These are phyloP conservation scores for Galerucella pusilla DNA, from an alignment of 2,888 invertebrate species.

Conservation along the genomic window DNA sequence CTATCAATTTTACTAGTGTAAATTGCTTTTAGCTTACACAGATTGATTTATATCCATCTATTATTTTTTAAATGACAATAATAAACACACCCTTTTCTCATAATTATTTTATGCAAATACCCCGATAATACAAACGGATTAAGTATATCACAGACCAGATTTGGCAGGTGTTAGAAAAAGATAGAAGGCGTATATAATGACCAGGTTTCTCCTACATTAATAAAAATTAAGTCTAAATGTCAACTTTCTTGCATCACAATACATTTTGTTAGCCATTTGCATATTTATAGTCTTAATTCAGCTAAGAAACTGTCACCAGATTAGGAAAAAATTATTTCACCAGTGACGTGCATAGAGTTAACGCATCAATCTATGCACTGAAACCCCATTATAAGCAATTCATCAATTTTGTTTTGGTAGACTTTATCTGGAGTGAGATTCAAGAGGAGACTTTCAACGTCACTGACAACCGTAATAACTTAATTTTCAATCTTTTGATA, in stretches of 20 bases:
- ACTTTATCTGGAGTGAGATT: too few species aligned
- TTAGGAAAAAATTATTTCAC: background rate
- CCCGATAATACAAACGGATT: conserved; percentile 33
- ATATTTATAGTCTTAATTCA: conserved; percentile 36
- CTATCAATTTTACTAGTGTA: conserved; percentile 42
- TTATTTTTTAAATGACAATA: conserved; percentile 45
- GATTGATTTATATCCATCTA: conserved; percentile 47
- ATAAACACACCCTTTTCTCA: conserved; percentile 43
- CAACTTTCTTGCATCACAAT: conserved; percentile 36
- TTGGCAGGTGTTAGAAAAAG: conserved; percentile 42
- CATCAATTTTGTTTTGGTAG: too few species aligned
- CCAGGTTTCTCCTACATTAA: conserved; percentile 35
- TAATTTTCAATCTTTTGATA: too few species aligned
- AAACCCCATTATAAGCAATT: too few species aligned
- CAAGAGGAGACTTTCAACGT: too few species aligned
- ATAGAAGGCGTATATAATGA: conserved; percentile 35
- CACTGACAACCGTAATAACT: too few species aligned
- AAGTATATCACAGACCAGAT: conserved; percentile 39
- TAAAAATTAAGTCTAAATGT: conserved; percentile 38
- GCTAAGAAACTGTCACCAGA: conserved; percentile 20
- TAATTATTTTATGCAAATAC: conserved; percentile 45
- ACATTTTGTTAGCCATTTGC: conserved; percentile 34
- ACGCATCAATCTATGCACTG: too few species aligned
- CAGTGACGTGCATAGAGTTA: background rate
- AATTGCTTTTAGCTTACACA: conserved; percentile 43